These are phyloP conservation scores for Microtus pennsylvanicus DNA, from an alignment of 2,113 vertebrate genomes.

Conservation along the genomic window DNA sequence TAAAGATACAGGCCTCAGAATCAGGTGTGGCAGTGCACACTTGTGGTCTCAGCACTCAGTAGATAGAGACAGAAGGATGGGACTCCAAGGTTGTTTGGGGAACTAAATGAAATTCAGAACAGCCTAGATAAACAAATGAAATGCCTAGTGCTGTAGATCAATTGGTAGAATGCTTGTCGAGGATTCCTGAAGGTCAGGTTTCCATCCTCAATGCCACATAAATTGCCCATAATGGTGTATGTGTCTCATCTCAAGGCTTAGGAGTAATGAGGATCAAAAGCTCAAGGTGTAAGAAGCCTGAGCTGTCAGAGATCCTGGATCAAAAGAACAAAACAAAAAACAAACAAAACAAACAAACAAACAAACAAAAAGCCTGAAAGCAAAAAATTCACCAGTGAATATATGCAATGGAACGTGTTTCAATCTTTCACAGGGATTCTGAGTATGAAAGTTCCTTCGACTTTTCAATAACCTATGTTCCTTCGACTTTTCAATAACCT, in stretches of 20 bases:
- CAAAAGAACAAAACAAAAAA: neutral
- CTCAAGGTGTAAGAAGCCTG: neutral
- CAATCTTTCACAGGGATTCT: neutral
- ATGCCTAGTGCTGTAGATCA: neutral
- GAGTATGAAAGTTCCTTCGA: neutral
- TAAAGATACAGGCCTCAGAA: neutral
- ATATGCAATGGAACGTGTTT: neutral
- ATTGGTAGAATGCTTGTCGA: neutral
- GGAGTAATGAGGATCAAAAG: neutral
- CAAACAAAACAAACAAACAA: neutral
- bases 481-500: neutral
- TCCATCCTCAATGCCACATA: neutral
- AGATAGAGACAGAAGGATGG: neutral
- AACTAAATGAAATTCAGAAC: neutral
- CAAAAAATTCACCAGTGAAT: neutral
- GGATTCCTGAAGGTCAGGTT: neutral
- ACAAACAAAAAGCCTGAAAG: neutral
- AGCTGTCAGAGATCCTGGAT: neutral
- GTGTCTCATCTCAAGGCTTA: neutral
- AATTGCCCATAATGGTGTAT: neutral
- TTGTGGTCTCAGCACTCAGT: neutral
- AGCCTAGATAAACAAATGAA: neutral
- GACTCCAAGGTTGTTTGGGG: neutral
- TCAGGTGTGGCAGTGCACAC: neutral
- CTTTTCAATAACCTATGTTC: no score